Evolutionary conservation across 1,140 invertebrate species (phyloP).

Genomic region (Drosophila sproati): DNA sequence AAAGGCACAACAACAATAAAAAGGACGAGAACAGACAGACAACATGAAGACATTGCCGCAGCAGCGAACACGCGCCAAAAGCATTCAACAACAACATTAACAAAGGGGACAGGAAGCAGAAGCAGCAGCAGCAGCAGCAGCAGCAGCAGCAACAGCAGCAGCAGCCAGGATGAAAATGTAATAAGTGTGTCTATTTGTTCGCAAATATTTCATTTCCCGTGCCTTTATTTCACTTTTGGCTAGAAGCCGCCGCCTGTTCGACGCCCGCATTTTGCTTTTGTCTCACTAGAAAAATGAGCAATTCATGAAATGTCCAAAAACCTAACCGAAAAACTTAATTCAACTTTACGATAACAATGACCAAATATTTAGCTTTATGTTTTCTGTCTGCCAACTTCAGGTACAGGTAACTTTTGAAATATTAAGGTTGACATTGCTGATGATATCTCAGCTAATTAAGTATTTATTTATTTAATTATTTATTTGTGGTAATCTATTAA

Average conservation of each 20-base stretch:
- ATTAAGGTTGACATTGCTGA: not conserved
- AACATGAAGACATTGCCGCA: constrained; percentile 70
- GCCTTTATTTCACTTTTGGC: constrained; percentile 52
- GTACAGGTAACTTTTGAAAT: not conserved
- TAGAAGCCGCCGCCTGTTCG: constrained; percentile 34
- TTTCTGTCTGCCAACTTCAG: not conserved
- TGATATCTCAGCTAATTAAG: not conserved
- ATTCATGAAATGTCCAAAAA: constrained; percentile 21
- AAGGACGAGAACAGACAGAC: constrained; percentile 70
- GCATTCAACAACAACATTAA: constrained; percentile 66
- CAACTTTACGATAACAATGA: constrained; percentile 46
- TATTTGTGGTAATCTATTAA: not conserved
- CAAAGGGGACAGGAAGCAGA: constrained; percentile 14
- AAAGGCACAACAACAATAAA: constrained; percentile 73
- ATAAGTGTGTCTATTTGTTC: constrained; percentile 83
- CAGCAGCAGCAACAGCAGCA: not conserved
- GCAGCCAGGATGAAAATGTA: constrained; percentile 70
- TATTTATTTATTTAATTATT: not conserved
- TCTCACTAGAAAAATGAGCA: constrained; percentile 26
- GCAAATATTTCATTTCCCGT: constrained; percentile 81
- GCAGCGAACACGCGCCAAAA: constrained; percentile 72
- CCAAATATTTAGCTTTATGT: constrained; percentile 25
- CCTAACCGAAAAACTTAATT: constrained; percentile 49
- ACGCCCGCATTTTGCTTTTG: constrained; percentile 33
- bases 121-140: constrained; percentile 3